phyloP scores from a whole-genome alignment of 2,797 vertebrate species.

The Acrocephalus scirpaceus region DNA sequence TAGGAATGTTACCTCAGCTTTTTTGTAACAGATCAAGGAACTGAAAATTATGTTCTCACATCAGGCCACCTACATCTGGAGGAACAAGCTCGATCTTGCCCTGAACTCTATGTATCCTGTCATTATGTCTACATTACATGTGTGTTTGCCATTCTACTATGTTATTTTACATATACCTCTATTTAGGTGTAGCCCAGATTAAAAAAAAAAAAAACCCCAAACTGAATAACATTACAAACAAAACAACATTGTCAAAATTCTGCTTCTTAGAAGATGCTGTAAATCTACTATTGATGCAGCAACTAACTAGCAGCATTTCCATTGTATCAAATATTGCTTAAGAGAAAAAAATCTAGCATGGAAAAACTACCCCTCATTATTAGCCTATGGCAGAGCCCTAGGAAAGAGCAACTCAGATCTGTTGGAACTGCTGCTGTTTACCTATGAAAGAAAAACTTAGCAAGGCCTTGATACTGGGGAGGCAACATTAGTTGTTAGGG shows the following conservation, averaged over 20 bases:
- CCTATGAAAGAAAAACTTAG: neutral
- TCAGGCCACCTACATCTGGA: neutral
- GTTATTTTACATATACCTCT: constrained; percentile 44
- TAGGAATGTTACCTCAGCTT: neutral
- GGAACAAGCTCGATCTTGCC: neutral
- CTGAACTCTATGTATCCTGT: neutral
- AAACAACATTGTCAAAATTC: neutral
- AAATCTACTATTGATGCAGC: neutral
- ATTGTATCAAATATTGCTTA: neutral
- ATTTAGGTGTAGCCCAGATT: neutral
- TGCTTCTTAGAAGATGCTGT: neutral
- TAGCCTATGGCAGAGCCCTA: neutral
- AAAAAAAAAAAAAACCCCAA: neutral
- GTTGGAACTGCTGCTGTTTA: neutral
- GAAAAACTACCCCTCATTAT: neutral
- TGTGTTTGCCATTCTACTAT: neutral
- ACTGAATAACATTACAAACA: neutral
- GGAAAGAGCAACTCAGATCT: neutral
- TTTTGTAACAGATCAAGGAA: neutral
- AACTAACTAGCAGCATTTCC: neutral
- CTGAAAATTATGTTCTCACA: neutral
- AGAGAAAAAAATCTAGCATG: neutral
- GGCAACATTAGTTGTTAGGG: neutral
- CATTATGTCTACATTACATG: neutral
- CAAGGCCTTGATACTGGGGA: neutral